Evolutionary conservation across 1,140 invertebrate species (phyloP).

Genomic region (Leptinotarsa lineolata): DNA sequence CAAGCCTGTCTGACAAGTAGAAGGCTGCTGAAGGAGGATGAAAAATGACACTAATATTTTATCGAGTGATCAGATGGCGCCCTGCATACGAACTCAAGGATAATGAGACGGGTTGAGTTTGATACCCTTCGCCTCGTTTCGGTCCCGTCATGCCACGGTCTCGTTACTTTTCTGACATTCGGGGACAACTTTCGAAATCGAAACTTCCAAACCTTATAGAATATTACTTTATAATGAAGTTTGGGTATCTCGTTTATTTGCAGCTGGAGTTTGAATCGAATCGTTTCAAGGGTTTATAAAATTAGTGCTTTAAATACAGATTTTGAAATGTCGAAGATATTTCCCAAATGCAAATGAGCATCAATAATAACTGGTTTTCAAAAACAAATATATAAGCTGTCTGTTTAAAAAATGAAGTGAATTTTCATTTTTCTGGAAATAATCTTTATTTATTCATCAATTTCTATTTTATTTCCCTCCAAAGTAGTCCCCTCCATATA

Average conservation of each 20-base stretch:
- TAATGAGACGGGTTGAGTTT: slow-evolving; percentile 54
- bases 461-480: too few relatives aligned
- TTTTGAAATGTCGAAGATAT: too few relatives aligned
- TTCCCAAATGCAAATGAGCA: too few relatives aligned
- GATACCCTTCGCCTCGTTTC: slow-evolving; percentile 44
- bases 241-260: slow-evolving; percentile 15
- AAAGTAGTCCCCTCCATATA: too few relatives aligned
- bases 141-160: slow-evolving; percentile 17
- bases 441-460: too few relatives aligned
- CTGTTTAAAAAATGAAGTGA: too few relatives aligned
- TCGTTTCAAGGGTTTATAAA: too few relatives aligned
- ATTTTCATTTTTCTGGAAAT: too few relatives aligned
- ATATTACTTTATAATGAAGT: slow-evolving; percentile 39
- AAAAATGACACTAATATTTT: slow-evolving; percentile 52
- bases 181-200: slow-evolving; percentile 37
- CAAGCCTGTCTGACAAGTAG: slow-evolving; percentile 53
- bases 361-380: too few relatives aligned
- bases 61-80: slow-evolving; percentile 46
- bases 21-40: slow-evolving; percentile 52
- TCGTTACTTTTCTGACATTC: slow-evolving; percentile 33
- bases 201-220: slow-evolving; percentile 36
- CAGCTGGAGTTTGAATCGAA: too few relatives aligned
- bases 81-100: slow-evolving; percentile 53
- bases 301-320: too few relatives aligned
- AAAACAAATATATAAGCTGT: too few relatives aligned